Evolutionary conservation across 2,113 vertebrate species (phyloP).

Genomic region (Phyllopteryx taeniolatus): DNA sequence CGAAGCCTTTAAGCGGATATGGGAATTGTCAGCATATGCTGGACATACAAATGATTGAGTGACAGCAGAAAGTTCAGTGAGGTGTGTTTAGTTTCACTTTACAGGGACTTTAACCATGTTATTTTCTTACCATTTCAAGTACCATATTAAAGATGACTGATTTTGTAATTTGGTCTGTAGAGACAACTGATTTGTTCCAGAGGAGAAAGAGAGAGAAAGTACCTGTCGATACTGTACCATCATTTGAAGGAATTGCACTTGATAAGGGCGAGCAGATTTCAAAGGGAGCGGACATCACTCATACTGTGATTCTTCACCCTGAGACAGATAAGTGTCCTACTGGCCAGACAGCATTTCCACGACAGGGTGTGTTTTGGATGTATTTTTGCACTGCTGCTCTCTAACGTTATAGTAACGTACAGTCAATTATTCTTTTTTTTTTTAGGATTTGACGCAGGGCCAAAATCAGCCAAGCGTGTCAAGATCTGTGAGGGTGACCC

Average conservation of each 20-base stretch:
- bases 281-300: background rate
- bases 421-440: background rate
- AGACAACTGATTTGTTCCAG: too few relatives aligned
- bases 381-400: background rate
- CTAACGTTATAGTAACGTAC: background rate
- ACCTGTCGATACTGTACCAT: background rate
- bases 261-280: background rate
- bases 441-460: background rate
- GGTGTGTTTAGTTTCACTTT: background rate
- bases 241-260: background rate
- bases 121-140: background rate
- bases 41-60: too few relatives aligned
- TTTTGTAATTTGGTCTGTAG: background rate
- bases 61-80: background rate
- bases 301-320: background rate
- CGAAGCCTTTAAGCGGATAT: too few relatives aligned
- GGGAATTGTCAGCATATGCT: too few relatives aligned
- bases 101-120: background rate
- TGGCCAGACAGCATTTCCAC: background rate
- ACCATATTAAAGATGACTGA: background rate
- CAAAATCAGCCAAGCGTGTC: background rate
- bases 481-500: background rate
- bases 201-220: background rate
- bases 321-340: background rate
- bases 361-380: background rate